Percentiles rank a stretch among this genome's conserved stretches.
phyloP scores from a whole-genome alignment of 2,797 vertebrate genomes.

The Amniataba percoides region DNA sequence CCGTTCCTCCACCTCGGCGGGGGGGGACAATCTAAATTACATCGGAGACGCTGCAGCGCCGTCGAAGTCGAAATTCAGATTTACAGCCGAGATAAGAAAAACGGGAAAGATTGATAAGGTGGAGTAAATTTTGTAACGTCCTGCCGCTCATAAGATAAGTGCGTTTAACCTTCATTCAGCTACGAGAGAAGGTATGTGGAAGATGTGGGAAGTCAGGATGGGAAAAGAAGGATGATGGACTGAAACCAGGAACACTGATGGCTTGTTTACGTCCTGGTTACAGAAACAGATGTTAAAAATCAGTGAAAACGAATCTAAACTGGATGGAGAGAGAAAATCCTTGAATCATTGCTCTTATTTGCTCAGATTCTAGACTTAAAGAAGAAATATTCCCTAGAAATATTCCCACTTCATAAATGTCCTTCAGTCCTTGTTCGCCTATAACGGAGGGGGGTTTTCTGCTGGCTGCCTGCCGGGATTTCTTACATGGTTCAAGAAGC shows the following conservation, averaged over 20 bases:
- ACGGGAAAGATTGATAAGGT: constrained; percentile 53
- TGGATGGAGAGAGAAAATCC: background rate
- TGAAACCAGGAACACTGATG: background rate
- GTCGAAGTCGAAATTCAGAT: constrained; percentile 58
- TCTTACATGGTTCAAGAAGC: constrained; percentile 32
- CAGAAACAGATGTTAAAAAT: background rate
- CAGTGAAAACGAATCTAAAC: background rate
- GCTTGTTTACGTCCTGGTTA: background rate
- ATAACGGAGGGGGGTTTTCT: background rate
- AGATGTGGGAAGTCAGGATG: background rate
- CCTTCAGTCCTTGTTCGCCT: constrained; percentile 10
- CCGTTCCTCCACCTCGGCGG: constrained; percentile 52
- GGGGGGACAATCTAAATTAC: constrained; percentile 76
- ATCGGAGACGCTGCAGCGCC: constrained; percentile 62
- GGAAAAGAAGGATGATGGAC: background rate
- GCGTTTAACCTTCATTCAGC: constrained; percentile 50
- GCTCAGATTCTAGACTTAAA: background rate
- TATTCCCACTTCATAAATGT: background rate
- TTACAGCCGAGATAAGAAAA: constrained; percentile 55
- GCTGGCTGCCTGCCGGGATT: constrained; percentile 26
- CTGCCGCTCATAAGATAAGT: constrained; percentile 44
- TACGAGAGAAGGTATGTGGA: background rate
- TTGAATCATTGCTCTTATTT: constrained; percentile 7
- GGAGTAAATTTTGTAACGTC: constrained; percentile 55
- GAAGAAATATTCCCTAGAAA: constrained; percentile 10